Conservation (phyloP, 1,140 invertebrate genomes). For the Drosophila melanica region DNA sequence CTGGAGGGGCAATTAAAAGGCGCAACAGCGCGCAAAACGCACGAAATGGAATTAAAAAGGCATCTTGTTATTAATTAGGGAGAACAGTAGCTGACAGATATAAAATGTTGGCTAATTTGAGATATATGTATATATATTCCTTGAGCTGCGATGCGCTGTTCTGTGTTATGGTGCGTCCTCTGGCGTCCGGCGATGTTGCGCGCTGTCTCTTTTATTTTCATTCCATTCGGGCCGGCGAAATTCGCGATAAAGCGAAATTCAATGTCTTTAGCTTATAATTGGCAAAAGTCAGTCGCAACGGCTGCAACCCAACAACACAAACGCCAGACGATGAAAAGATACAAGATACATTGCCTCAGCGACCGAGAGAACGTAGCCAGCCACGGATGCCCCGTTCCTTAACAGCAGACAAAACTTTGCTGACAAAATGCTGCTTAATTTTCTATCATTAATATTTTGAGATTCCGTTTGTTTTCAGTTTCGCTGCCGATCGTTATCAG, state of each 20-base stretch:
- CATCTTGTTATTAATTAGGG: conserved; percentile 84
- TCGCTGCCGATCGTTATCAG: conserved; percentile 58
- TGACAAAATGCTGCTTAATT: conserved; percentile 60
- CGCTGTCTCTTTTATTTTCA: conserved; percentile 52
- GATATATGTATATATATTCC: conserved; percentile 55
- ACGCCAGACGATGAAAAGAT: conserved; percentile 39
- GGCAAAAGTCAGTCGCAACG: conserved; percentile 62
- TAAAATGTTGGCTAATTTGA: conserved; percentile 84
- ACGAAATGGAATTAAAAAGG: conserved; percentile 82
- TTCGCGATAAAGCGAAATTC: conserved; percentile 78
- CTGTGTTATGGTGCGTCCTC: conserved; percentile 24
- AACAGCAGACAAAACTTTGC: conserved; percentile 26
- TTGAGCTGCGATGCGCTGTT: conserved; percentile 4
- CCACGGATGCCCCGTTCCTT: neutral
- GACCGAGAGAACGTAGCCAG: conserved; percentile 7
- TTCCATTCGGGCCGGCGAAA: conserved; percentile 53
- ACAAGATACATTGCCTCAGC: conserved; percentile 48
- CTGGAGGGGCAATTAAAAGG: conserved; percentile 71
- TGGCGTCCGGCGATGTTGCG: conserved; percentile 25
- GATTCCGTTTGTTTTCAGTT: conserved; percentile 59
- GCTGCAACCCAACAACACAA: conserved; percentile 23
- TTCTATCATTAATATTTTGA: conserved; percentile 79
- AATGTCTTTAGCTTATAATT: conserved; percentile 81
- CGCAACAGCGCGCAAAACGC: conserved; percentile 79
- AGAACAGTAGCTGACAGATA: conserved; percentile 84